Conservation (phyloP, 2,888 invertebrate species). For the Eupithecia tripunctaria region DNA sequence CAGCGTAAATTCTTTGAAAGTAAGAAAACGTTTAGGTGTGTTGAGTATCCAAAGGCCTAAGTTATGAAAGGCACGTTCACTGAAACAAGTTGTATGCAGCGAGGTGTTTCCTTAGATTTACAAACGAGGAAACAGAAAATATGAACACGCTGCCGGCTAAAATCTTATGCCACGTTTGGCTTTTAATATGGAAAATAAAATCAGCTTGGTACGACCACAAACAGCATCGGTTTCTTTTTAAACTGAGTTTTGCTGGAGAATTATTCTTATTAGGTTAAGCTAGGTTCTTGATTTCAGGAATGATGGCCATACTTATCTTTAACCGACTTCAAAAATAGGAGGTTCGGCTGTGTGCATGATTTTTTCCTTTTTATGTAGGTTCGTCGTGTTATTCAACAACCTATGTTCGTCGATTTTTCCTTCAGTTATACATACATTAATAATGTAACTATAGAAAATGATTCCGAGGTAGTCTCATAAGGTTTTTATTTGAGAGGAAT, state of each 20-base stretch:
- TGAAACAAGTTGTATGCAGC: slow-evolving; percentile 56
- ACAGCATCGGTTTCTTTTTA: neutral
- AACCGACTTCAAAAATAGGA: too few species aligned
- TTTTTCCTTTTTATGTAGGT: too few species aligned
- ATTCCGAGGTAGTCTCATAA: too few species aligned
- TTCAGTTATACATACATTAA: too few species aligned
- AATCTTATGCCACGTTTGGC: slow-evolving; percentile 36
- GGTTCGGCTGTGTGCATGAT: too few species aligned
- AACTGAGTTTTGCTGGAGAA: neutral
- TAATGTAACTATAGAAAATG: too few species aligned
- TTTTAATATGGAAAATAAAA: slow-evolving; percentile 32
- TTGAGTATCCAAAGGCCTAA: slow-evolving; percentile 23
- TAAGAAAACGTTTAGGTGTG: slow-evolving; percentile 19
- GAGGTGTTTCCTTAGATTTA: slow-evolving; percentile 48
- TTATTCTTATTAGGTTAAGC: neutral
- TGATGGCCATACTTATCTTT: neutral
- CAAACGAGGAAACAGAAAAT: slow-evolving; percentile 48
- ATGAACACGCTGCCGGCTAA: slow-evolving; percentile 26
- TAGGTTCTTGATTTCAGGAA: neutral
- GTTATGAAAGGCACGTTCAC: slow-evolving; percentile 42
- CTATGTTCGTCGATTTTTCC: too few species aligned
- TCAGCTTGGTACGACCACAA: slow-evolving; percentile 4
- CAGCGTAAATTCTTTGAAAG: neutral
- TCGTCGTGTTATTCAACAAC: too few species aligned
- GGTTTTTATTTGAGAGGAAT: too few species aligned